Conservation (phyloP, 2,888 invertebrate genomes). For the Troides aeacus region DNA sequence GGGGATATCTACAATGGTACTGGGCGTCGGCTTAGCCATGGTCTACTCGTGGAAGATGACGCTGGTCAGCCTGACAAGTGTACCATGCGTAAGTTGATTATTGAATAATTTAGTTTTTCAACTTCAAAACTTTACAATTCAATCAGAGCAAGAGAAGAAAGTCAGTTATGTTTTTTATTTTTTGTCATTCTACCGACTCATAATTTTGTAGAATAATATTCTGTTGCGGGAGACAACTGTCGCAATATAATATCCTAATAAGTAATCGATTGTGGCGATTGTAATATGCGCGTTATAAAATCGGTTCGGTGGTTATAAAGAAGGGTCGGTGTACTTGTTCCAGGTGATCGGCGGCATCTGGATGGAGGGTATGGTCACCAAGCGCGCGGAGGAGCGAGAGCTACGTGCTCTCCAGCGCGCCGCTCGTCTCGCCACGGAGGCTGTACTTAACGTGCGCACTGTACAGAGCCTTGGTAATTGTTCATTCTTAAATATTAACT, state of each 20-base stretch:
- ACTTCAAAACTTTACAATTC: too few relatives aligned
- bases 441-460: constrained; percentile 82
- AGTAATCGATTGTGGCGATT: too few relatives aligned
- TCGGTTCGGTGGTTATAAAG: too few relatives aligned
- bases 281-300: too few relatives aligned
- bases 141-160: too few relatives aligned
- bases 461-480: constrained; percentile 79
- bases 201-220: too few relatives aligned
- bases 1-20: constrained; percentile 78
- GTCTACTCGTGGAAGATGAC: constrained; percentile 83
- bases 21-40: constrained; percentile 79
- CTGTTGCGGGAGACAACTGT: too few relatives aligned
- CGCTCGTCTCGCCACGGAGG: constrained; percentile 82
- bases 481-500: too few relatives aligned
- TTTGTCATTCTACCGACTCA: too few relatives aligned
- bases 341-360: constrained; percentile 80
- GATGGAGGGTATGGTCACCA: constrained; percentile 78
- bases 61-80: constrained; percentile 79
- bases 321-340: not conserved
- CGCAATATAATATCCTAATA: too few relatives aligned
- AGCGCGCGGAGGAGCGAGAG: constrained; percentile 73
- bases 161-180: too few relatives aligned
- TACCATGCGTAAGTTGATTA: constrained; percentile 75
- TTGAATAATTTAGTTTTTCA: too few relatives aligned
- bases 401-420: constrained; percentile 80